Percentiles rank a stretch among this genome's conserved stretches.
Conservation (phyloP, 30 jellyfish, hydroid and myxozoan genomes). For the Morbakka virulenta region DNA sequence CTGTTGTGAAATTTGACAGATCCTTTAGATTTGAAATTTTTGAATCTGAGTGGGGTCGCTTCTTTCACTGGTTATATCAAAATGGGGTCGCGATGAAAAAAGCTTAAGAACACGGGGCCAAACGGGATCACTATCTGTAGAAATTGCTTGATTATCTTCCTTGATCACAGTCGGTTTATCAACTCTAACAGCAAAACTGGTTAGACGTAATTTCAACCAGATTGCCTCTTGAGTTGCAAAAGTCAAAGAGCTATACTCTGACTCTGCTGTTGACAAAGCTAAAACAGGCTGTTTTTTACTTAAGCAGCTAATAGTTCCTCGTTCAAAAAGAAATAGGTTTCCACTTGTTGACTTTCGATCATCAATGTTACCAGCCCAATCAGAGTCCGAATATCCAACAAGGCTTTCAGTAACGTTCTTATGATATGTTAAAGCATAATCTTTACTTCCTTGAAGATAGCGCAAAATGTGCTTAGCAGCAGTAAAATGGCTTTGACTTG, state of each 20-base stretch:
- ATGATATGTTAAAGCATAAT: not conserved
- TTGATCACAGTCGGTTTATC: too few relatives aligned
- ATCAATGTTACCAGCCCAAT: slow-evolving; percentile 35
- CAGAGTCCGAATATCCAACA: slow-evolving; percentile 38
- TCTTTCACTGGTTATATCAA: too few relatives aligned
- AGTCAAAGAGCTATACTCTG: slow-evolving; percentile 22
- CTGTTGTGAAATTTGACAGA: too few relatives aligned
- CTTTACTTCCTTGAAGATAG: slow-evolving; percentile 31
- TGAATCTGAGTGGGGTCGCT: too few relatives aligned
- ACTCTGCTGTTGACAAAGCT: slow-evolving; percentile 24
- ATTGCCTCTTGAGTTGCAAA: slow-evolving; percentile 34
- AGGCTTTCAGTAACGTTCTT: not conserved
- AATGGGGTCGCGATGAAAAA: too few relatives aligned
- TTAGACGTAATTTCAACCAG: not conserved
- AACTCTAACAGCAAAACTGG: too few relatives aligned
- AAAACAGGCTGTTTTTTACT: slow-evolving; percentile 36
- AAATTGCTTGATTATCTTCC: too few relatives aligned
- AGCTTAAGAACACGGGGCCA: too few relatives aligned
- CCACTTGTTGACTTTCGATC: slow-evolving; percentile 38
- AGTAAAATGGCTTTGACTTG: slow-evolving; percentile 6
- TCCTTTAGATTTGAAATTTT: too few relatives aligned
- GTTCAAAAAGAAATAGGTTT: not conserved
- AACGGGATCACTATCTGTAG: too few relatives aligned
- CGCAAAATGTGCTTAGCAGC: slow-evolving; percentile 41
- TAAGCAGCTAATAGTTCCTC: slow-evolving; percentile 17